phyloP scores from a whole-genome alignment of 92 coral and sea anemone genomes.

The Phenganax marumi region DNA sequence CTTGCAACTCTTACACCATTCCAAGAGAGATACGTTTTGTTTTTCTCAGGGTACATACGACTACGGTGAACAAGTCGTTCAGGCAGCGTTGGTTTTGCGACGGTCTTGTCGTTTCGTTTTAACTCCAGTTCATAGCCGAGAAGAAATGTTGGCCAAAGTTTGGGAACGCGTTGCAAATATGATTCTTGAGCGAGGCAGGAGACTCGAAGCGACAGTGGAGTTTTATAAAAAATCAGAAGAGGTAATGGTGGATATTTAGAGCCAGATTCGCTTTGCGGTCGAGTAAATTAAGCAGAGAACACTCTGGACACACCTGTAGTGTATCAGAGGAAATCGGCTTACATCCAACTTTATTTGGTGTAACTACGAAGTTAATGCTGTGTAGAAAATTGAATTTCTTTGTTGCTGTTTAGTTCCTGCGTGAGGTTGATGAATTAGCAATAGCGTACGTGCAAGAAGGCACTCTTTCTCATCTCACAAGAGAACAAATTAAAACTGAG shows the following conservation, averaged over 20 bases:
- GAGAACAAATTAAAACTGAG: constrained; percentile 44
- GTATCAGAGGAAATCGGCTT: not conserved
- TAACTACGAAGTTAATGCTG: not conserved
- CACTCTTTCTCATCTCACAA: constrained; percentile 41
- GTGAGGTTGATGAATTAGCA: constrained; percentile 28
- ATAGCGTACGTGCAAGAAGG: constrained; percentile 40
- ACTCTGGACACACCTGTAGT: not conserved
- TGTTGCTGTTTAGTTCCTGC: constrained; percentile 22
- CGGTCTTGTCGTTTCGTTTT: constrained; percentile 89
- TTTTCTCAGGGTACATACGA: constrained; percentile 76
- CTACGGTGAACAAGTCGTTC: constrained; percentile 88
- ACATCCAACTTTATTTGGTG: not conserved
- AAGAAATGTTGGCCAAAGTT: constrained; percentile 69
- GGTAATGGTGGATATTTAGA: constrained; percentile 47
- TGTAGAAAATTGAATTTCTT: not conserved
- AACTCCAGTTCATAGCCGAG: constrained; percentile 82
- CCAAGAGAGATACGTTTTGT: not conserved
- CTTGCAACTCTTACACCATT: not conserved
- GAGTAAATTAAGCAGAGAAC: not conserved
- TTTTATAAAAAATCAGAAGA: constrained; percentile 88
- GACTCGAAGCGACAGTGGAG: constrained; percentile 90
- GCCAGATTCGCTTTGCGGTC: not conserved
- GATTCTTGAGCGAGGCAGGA: constrained; percentile 90
- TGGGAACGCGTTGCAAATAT: constrained; percentile 77
- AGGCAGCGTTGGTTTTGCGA: constrained; percentile 84